Conservation (phyloP, 2,888 invertebrate species). For the Syrista parreyssii region DNA sequence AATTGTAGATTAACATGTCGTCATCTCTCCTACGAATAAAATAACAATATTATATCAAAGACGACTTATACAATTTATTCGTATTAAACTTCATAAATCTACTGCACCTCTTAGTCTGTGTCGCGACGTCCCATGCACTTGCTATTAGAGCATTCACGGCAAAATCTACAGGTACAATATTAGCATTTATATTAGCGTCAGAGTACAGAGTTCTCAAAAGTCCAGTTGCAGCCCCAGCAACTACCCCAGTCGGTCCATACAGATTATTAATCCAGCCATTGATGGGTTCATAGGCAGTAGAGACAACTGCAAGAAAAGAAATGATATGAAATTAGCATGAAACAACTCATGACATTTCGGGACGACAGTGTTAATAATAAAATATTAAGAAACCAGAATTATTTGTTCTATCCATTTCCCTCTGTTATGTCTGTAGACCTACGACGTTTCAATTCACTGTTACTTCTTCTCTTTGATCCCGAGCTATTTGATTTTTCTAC, state of each 20-base stretch:
- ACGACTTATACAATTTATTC: background rate
- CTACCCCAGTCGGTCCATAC: conserved; percentile 79
- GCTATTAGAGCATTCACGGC: conserved; percentile 78
- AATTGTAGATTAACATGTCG: conserved; percentile 81
- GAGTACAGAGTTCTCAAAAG: conserved; percentile 76
- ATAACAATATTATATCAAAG: background rate
- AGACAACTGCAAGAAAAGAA: conserved; percentile 69
- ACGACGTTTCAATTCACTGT: background rate
- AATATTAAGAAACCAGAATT: background rate
- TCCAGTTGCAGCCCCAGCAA: conserved; percentile 74
- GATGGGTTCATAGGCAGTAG: conserved; percentile 72
- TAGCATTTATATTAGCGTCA: conserved; percentile 72
- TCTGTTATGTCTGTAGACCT: background rate
- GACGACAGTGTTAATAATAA: background rate
- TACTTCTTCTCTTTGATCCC: background rate
- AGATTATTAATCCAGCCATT: conserved; percentile 84
- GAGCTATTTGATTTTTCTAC: background rate
- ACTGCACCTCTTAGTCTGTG: conserved; percentile 48
- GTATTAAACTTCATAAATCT: background rate
- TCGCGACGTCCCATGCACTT: conserved; percentile 71
- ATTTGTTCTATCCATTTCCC: background rate
- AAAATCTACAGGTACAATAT: conserved; percentile 81
- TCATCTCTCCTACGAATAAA: conserved; percentile 51
- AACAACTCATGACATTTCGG: background rate
- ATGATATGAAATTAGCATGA: background rate